A percentile compares a stretch with the other conserved stretches of the same genome.
These are phyloP conservation scores for Gallinago solitaria DNA, from an alignment of 2,797 vertebrate species.

Conservation along the genomic window DNA sequence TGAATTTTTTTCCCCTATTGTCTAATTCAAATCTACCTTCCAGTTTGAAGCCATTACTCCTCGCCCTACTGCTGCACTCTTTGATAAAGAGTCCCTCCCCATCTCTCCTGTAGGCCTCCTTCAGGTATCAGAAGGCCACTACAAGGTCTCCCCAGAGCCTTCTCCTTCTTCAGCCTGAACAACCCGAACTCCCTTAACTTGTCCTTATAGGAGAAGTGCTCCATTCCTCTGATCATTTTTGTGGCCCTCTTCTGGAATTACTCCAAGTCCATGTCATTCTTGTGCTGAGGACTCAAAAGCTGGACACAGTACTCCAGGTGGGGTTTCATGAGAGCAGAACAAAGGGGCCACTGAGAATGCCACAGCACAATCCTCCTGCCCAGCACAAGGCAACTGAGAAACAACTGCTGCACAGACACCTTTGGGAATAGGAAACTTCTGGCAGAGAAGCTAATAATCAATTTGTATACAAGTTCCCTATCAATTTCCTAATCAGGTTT, in stretches of 20 bases:
- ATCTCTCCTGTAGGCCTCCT: not conserved
- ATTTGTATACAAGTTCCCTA: not conserved
- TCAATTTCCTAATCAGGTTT: not conserved
- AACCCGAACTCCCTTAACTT: not conserved
- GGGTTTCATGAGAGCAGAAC: not conserved
- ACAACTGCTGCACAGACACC: not conserved
- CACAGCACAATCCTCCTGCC: not conserved
- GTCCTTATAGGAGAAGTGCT: not conserved
- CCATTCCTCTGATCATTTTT: not conserved
- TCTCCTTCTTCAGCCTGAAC: not conserved
- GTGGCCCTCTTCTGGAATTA: not conserved
- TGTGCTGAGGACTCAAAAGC: not conserved
- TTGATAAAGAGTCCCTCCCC: not conserved
- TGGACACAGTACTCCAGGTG: not conserved
- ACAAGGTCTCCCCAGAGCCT: not conserved
- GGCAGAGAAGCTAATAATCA: not conserved
- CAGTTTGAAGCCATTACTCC: not conserved
- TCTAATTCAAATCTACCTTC: not conserved
- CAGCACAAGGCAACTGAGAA: not conserved
- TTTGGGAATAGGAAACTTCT: not conserved
- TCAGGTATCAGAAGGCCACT: not conserved
- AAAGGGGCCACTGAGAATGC: not conserved
- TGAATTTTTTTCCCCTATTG: not conserved
- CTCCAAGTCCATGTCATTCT: not conserved
- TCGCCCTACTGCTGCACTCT: not conserved